These are phyloP conservation scores for Ancistrus triradiatus DNA, from an alignment of 2,113 vertebrate genomes.

Conservation along the genomic window DNA sequence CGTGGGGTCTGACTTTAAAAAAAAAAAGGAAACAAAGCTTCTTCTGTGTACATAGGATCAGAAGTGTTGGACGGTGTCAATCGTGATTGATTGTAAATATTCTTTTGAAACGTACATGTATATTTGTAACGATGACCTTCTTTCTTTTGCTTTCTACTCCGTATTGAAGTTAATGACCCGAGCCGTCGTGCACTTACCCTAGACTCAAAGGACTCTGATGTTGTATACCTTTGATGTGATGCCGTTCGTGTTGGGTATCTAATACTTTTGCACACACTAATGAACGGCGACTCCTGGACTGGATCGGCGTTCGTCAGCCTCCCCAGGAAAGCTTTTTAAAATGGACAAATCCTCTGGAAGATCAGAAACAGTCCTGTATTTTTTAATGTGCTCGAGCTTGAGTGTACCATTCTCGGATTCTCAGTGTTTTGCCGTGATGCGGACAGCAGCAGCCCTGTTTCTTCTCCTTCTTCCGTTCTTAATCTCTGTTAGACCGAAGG, in stretches of 20 bases:
- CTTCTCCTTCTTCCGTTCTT: slow-evolving; percentile 13
- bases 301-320: background rate
- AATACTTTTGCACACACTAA: background rate
- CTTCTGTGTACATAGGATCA: slow-evolving; percentile 59
- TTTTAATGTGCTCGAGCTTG: slow-evolving; percentile 17
- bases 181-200: background rate
- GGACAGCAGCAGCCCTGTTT: background rate
- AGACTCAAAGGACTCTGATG: no score
- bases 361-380: slow-evolving; percentile 18
- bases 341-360: slow-evolving; percentile 1
- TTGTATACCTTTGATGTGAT: no score
- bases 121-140: slow-evolving; percentile 51
- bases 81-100: slow-evolving; percentile 54
- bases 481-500: slow-evolving; percentile 16
- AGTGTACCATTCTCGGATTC: background rate
- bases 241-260: background rate
- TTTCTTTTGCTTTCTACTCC: slow-evolving; percentile 25
- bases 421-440: slow-evolving; percentile 7
- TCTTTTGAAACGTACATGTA: slow-evolving; percentile 49
- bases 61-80: slow-evolving; percentile 33
- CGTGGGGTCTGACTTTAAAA: background rate
- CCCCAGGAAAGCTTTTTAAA: background rate
- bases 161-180: slow-evolving; percentile 27
- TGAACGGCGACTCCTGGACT: background rate
- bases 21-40: no score